Conservation (phyloP, 1,140 invertebrate genomes). For the Pseudomyrmex gracilis region DNA sequence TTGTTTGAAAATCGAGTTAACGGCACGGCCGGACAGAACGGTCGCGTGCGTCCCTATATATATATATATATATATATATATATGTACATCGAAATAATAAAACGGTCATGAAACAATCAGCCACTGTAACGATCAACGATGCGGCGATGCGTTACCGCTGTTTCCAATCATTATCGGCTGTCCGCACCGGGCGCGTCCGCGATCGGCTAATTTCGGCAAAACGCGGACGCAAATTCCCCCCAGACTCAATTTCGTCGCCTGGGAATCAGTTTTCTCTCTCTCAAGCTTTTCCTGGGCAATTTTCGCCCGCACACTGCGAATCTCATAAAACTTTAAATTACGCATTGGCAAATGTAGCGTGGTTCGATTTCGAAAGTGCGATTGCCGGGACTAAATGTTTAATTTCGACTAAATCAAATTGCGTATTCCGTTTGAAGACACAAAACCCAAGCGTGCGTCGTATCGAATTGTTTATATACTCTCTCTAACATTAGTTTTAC, state of each 20-base stretch:
- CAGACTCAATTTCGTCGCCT: constrained; percentile 57
- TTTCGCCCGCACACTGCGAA: constrained; percentile 19
- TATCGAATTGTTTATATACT: neutral
- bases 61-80: constrained; percentile 35
- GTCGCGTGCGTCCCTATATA: constrained; percentile 22
- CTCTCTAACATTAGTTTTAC: neutral
- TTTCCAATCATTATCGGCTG: constrained; percentile 74
- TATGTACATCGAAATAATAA: constrained; percentile 69
- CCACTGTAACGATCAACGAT: constrained; percentile 70
- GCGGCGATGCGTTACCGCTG: constrained; percentile 56
- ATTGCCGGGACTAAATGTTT: constrained; percentile 41
- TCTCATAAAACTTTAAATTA: constrained; percentile 58
- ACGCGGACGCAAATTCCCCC: constrained; percentile 38
- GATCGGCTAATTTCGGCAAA: constrained; percentile 69
- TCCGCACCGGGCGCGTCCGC: constrained; percentile 52
- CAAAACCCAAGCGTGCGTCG: neutral
- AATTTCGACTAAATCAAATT: constrained; percentile 32
- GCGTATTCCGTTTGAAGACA: neutral
- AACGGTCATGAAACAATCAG: constrained; percentile 72
- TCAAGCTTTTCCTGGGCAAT: constrained; percentile 35
- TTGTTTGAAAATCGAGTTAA: constrained; percentile 69
- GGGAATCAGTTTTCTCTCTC: constrained; percentile 63
- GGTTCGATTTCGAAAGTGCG: constrained; percentile 22
- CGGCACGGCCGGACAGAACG: constrained; percentile 37
- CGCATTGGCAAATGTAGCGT: constrained; percentile 47